Percentiles rank a stretch among this genome's conserved stretches.
Conservation (phyloP, 2,113 vertebrate species). For the Heteronetta atricapilla region DNA sequence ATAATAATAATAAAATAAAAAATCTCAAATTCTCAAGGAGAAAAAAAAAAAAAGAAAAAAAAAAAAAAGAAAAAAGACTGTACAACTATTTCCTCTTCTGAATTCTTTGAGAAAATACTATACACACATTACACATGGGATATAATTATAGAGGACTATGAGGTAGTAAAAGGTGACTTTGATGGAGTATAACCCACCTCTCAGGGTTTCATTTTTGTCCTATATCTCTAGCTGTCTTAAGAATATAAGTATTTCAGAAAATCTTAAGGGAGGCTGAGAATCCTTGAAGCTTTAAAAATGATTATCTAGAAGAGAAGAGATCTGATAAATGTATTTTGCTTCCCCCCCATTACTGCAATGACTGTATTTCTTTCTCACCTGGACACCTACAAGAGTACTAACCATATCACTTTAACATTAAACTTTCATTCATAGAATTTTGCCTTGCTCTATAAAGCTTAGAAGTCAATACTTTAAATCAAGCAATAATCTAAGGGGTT, state of each 20-base stretch:
- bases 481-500: neutral
- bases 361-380: neutral
- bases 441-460: neutral
- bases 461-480: neutral
- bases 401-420: neutral
- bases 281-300: neutral
- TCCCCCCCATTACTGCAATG: neutral
- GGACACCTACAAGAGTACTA: neutral
- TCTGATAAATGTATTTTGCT: neutral
- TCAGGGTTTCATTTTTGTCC: slow-evolving; percentile 18
- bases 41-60: neutral
- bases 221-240: neutral
- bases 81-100: neutral
- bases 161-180: slow-evolving; percentile 19
- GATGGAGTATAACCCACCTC: neutral
- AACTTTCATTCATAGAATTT: neutral
- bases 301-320: neutral
- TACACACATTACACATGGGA: neutral
- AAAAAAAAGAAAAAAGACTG: too few relatives aligned
- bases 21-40: neutral
- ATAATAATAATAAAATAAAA: neutral
- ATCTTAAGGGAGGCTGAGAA: neutral
- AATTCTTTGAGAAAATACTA: neutral
- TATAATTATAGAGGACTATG: neutral
- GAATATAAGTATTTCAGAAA: neutral